phyloP scores from a whole-genome alignment of 2,888 invertebrate genomes.

The Pheosia tremula region DNA sequence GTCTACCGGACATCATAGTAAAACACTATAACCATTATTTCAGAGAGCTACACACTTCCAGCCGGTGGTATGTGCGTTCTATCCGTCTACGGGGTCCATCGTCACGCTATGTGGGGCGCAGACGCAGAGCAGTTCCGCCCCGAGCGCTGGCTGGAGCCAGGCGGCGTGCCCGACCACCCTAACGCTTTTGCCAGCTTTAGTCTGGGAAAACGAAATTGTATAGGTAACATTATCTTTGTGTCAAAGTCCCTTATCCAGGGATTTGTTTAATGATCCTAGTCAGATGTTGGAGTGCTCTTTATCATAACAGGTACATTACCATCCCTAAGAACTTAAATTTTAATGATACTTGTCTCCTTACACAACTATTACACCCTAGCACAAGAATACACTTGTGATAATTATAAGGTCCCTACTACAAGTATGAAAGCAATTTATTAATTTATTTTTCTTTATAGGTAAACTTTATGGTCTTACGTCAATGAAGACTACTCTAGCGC shows the following conservation, averaged over 20 bases:
- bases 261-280: not conserved
- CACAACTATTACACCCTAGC: no score
- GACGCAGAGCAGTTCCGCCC: slow-evolving; percentile 10
- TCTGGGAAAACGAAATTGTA: slow-evolving; percentile 15
- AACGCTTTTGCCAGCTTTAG: slow-evolving; percentile 11
- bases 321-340: no score
- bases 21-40: not conserved
- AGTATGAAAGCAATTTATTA: not conserved
- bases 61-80: not conserved
- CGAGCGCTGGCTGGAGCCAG: slow-evolving; percentile 17
- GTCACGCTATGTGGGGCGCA: slow-evolving; percentile 2
- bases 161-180: slow-evolving; percentile 8
- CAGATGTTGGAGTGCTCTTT: not conserved
- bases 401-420: no score
- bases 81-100: not conserved
- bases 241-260: not conserved
- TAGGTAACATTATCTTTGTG: slow-evolving; percentile 11
- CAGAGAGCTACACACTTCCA: slow-evolving; percentile 2
- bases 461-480: slow-evolving; percentile 32
- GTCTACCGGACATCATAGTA: no score
- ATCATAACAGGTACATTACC: no score
- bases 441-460: slow-evolving; percentile 16
- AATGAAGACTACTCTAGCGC: slow-evolving; percentile 26
- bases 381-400: not conserved
- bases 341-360: no score